phyloP scores from a whole-genome alignment of 2,797 vertebrate species.

The Fundulus diaphanus region DNA sequence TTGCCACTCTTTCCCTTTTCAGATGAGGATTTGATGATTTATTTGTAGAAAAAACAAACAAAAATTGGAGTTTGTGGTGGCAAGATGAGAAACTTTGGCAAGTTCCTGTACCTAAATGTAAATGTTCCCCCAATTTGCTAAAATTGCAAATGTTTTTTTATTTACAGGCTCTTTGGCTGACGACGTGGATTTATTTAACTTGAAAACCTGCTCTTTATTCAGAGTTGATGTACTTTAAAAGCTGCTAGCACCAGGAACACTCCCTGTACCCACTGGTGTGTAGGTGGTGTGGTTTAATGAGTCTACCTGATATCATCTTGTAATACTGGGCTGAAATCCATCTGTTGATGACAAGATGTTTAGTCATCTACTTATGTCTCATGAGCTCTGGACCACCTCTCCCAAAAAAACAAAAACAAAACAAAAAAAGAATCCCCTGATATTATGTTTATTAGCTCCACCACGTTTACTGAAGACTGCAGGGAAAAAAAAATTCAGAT shows the following conservation, averaged over 20 bases:
- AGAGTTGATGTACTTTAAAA: constrained; percentile 12
- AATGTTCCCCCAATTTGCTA: no score
- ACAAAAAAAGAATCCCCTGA: neutral
- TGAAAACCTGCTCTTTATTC: constrained; percentile 1
- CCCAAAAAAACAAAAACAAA: neutral
- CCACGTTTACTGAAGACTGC: constrained; percentile 9
- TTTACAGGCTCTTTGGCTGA: neutral
- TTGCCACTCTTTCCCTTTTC: no score
- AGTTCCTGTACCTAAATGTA: neutral
- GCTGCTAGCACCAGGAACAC: constrained; percentile 25
- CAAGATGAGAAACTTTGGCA: neutral
- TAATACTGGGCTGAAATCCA: constrained; percentile 35
- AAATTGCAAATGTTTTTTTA: no score
- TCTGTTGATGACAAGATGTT: constrained; percentile 54
- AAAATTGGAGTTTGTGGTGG: neutral
- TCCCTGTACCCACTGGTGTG: constrained; percentile 14
- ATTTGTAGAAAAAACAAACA: no score
- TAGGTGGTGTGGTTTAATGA: constrained; percentile 50
- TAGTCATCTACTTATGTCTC: constrained; percentile 61
- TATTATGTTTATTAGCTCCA: neutral
- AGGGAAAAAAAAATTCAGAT: constrained; percentile 39
- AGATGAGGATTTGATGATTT: no score
- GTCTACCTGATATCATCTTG: constrained; percentile 59
- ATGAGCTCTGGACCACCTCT: constrained; percentile 22
- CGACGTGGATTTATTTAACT: neutral